Evolutionary conservation across 2,113 vertebrate species (phyloP), one percentile per base, ranked within the genome.

Genomic region (Oreochromis aureus): DNA sequence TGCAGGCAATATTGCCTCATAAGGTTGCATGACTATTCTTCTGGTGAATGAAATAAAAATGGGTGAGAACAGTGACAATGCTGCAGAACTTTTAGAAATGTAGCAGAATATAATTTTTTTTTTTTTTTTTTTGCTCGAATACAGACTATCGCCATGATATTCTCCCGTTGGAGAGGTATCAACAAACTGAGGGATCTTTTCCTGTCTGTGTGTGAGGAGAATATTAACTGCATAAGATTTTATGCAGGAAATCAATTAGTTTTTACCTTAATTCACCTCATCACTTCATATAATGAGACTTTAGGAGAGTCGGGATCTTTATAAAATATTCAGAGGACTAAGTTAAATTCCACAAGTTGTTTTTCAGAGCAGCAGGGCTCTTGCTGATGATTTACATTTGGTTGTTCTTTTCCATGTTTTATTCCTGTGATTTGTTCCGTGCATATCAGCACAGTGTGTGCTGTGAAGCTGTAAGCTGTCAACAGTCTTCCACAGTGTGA

Each of bases 1-100:
- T 90, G 89, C 86, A 83, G 91, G 92, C 89, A 27, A 87, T 91
- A 84, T 89, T 86, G 71, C 84, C 87, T 91, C 85, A 84, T 87
- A 80, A 86, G 41, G 54, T 78, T 88, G 58, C 73, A 79, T 80
- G 84, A 85, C 87, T 89, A 78, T 88, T 92, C 84, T 83, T 87
- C 59, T 80, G 51, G 78, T 22, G 61, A 89, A 87, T 91, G 86
- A 90, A 94, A 87, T 80, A 63, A 66, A 92, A 86, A 90, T 84
- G 46, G 46, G 51, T 34, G 81, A 87, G 80, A 87, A 92, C 82
- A 80, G 56, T 86, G 84, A 84, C 85, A 85, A 88, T 16, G 34
- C 82, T 13, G 71, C 63, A 86, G 78, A 79, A 85, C 41, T 87
- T 78, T 32, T 66, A 79, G 80, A 90, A 91, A 90, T 34, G 55